phyloP scores from a whole-genome alignment of 2,888 invertebrate genomes.

The Tigriopus californicus region DNA sequence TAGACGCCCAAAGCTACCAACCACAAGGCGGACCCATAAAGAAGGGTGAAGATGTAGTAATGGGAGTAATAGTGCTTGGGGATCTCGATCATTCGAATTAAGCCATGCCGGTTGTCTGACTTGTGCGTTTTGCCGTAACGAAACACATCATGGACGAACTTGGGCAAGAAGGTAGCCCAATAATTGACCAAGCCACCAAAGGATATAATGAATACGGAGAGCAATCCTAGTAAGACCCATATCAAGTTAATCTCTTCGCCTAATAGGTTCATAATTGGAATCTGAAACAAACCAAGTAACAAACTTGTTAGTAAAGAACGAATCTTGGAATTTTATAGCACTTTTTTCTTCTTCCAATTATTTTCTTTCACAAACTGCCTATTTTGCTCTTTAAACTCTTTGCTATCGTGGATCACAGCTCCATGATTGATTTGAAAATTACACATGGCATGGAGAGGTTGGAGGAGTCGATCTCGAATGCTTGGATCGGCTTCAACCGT shows the following conservation, averaged over 20 bases:
- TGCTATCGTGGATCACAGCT: slow-evolving; percentile 7
- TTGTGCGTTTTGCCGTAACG: slow-evolving; percentile 4
- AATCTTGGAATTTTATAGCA: too few relatives aligned
- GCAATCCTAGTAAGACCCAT: slow-evolving; percentile 4
- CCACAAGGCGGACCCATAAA: background rate
- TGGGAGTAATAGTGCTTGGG: slow-evolving; percentile 10
- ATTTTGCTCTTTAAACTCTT: slow-evolving; percentile 4
- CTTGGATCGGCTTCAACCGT: background rate
- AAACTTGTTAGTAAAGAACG: too few relatives aligned
- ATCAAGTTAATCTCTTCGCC: slow-evolving; percentile 3
- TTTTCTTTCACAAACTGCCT: background rate
- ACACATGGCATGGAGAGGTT: slow-evolving; percentile 6
- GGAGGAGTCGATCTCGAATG: background rate
- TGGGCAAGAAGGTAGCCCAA: background rate
- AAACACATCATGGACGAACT: slow-evolving; percentile 2
- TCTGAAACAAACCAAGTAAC: too few relatives aligned
- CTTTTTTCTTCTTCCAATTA: background rate
- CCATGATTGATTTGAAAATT: slow-evolving; percentile 11
- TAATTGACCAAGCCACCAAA: slow-evolving; percentile 1
- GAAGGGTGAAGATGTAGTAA: slow-evolving; percentile 12
- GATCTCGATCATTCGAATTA: slow-evolving; percentile 1
- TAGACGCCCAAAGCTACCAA: background rate
- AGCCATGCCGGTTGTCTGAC: background rate
- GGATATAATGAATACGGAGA: background rate
- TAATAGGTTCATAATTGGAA: background rate